A percentile compares a stretch with the other conserved stretches of the same genome.
Conservation (phyloP, 2,797 vertebrate genomes). For the Phrynocephalus vlangalii region DNA sequence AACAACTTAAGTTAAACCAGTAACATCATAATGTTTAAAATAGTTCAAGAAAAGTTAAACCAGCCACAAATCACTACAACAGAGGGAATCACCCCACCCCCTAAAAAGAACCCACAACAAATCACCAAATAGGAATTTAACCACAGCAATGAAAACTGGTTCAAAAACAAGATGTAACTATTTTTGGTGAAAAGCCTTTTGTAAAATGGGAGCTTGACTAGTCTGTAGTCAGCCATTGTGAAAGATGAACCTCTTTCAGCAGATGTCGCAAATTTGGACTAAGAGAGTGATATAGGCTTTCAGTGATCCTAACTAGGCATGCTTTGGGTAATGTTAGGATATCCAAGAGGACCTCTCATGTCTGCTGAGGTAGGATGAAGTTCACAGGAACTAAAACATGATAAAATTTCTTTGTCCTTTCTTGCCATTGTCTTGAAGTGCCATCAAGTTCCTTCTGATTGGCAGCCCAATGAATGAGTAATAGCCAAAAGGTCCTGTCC, state of each 20-base stretch:
- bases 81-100: not conserved
- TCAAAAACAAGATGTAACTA: not conserved
- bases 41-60: not conserved
- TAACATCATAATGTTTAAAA: not conserved
- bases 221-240: not conserved
- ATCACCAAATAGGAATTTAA: not conserved
- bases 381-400: too few relatives aligned
- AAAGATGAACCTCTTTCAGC: not conserved
- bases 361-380: too few relatives aligned
- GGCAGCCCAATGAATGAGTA: too few relatives aligned
- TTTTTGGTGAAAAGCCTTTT: not conserved
- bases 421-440: too few relatives aligned
- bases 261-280: not conserved
- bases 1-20: not conserved
- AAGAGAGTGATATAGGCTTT: not conserved
- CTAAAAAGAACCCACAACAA: not conserved
- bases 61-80: not conserved
- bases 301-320: not conserved
- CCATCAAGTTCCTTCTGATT: too few relatives aligned
- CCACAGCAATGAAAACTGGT: not conserved
- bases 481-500: too few relatives aligned
- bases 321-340: not conserved
- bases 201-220: not conserved
- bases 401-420: too few relatives aligned
- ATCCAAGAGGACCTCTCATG: too few relatives aligned